phyloP scores from a whole-genome alignment of 2,888 invertebrate species.

The Trypoxylon attenuatum region DNA sequence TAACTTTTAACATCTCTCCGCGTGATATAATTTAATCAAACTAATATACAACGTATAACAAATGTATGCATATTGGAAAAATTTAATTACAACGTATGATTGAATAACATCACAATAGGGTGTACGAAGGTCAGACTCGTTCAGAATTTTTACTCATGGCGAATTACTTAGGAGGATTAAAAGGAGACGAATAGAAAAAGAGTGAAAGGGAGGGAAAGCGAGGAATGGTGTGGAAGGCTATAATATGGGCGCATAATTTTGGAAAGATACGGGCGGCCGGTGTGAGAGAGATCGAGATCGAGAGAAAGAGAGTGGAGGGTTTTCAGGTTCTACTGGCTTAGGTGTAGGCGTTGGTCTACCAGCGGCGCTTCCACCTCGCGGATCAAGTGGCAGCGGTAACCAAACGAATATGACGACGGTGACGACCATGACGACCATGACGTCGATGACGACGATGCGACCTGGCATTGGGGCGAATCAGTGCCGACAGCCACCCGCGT shows the following conservation, averaged over 20 bases:
- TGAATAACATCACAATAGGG: not conserved
- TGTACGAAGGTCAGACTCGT: constrained; percentile 13
- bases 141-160: constrained; percentile 13
- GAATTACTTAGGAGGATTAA: constrained; percentile 10
- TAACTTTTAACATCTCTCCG: too few species aligned
- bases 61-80: too few species aligned
- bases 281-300: constrained; percentile 40
- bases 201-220: not conserved
- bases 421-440: constrained; percentile 52
- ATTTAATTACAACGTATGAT: not conserved
- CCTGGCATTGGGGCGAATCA: constrained; percentile 60
- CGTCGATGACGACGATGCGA: constrained; percentile 58
- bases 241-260: constrained; percentile 11
- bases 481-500: constrained; percentile 85
- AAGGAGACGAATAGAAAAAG: not conserved
- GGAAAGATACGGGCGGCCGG: constrained; percentile 10
- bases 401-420: constrained; percentile 57
- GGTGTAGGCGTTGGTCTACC: constrained; percentile 63
- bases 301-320: constrained; percentile 70
- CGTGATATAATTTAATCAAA: too few species aligned
- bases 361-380: constrained; percentile 63
- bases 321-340: constrained; percentile 70
- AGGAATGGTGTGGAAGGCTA: not conserved
- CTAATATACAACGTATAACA: too few species aligned
- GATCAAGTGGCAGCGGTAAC: constrained; percentile 49